Conservation (phyloP, 2,113 vertebrate species). For the Glaucidium brasilianum region DNA sequence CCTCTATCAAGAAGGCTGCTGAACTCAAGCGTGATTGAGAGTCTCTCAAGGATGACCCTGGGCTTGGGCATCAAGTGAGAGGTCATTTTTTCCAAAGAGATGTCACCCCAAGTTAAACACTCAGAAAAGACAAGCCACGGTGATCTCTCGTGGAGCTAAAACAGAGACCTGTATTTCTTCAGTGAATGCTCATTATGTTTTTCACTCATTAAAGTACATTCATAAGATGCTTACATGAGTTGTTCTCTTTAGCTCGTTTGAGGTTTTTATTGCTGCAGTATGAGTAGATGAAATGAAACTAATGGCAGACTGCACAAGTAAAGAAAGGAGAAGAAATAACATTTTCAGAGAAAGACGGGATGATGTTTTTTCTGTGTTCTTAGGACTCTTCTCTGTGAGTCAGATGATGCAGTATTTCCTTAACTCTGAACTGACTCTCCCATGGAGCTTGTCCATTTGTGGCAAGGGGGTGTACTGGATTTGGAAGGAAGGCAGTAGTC, state of each 20-base stretch:
- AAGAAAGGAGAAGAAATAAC: background rate
- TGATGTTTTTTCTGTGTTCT: background rate
- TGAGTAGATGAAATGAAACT: background rate
- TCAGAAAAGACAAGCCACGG: background rate
- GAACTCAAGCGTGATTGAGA: slow-evolving; percentile 6
- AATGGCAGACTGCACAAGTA: background rate
- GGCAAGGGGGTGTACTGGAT: background rate
- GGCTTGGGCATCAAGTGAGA: background rate
- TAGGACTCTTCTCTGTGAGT: background rate
- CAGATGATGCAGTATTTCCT: background rate
- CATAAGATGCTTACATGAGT: background rate
- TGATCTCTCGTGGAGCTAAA: background rate
- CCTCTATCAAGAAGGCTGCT: slow-evolving; percentile 1
- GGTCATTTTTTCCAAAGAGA: slow-evolving; percentile 21
- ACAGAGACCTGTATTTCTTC: background rate
- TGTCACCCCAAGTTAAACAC: slow-evolving; percentile 21
- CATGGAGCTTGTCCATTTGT: background rate
- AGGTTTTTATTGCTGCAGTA: background rate
- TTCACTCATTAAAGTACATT: background rate
- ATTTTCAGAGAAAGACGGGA: background rate
- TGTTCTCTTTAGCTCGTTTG: background rate
- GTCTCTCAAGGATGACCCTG: slow-evolving; percentile 5
- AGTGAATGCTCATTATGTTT: background rate
- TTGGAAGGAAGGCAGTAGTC: background rate
- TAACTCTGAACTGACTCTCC: background rate